Evolutionary conservation across 2,797 vertebrate genomes (phyloP).

Genomic region (Alcedo atthis): DNA sequence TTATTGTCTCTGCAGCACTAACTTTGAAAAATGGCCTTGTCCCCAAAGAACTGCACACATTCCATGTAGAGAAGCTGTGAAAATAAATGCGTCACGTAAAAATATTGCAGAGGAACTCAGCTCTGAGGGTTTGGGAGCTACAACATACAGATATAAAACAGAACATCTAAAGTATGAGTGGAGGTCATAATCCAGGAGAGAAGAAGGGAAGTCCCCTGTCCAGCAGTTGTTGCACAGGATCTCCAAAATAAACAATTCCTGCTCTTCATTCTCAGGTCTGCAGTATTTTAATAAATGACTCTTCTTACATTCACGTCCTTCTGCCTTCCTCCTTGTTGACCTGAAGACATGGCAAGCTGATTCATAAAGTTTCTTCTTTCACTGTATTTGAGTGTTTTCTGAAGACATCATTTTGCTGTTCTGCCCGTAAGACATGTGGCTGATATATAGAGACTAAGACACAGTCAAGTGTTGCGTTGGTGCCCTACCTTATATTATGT

Average conservation of each 20-base stretch:
- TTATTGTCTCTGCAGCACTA: slow-evolving; percentile 68
- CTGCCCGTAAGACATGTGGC: not conserved
- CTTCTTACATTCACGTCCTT: not conserved
- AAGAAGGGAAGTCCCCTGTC: not conserved
- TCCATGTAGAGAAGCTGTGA: slow-evolving; percentile 49
- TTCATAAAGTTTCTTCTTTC: slow-evolving; percentile 17
- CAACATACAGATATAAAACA: slow-evolving; percentile 38
- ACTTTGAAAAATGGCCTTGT: slow-evolving; percentile 67
- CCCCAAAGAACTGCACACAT: slow-evolving; percentile 56
- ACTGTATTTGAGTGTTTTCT: slow-evolving; percentile 1
- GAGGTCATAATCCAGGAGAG: slow-evolving; percentile 12
- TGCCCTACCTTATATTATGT: not conserved
- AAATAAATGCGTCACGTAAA: slow-evolving; percentile 61
- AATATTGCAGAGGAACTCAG: slow-evolving; percentile 7
- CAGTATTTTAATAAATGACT: not conserved
- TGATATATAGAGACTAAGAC: slow-evolving; percentile 6
- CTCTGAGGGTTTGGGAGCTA: slow-evolving; percentile 36
- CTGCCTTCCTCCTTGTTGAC: slow-evolving; percentile 7
- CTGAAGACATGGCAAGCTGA: not conserved
- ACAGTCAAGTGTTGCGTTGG: rapidly evolving
- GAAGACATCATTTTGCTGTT: not conserved
- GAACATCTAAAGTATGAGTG: not conserved
- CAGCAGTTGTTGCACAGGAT: not conserved
- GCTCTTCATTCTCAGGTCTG: not conserved
- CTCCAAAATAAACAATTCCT: not conserved